phyloP scores from a whole-genome alignment of 2,888 invertebrate genomes.

The Brenthis hecate region DNA sequence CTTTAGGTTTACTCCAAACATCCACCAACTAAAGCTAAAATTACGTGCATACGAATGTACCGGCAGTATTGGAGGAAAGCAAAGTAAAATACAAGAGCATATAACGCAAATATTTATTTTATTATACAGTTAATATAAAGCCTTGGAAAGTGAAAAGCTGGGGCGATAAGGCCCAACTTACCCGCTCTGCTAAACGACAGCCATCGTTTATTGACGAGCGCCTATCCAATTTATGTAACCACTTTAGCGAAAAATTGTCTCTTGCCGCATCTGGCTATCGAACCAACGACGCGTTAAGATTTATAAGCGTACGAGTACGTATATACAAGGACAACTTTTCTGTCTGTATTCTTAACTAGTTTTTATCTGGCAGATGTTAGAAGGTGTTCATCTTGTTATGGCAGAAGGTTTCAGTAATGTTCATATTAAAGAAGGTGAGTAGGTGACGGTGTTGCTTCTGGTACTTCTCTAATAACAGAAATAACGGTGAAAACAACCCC shows the following conservation, averaged over 20 bases:
- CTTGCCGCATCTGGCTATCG: constrained; percentile 71
- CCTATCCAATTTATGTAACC: constrained; percentile 75
- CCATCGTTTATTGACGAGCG: constrained; percentile 59
- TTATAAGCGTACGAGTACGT: constrained; percentile 17
- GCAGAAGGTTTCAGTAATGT: too few species aligned
- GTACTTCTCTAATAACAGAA: too few species aligned
- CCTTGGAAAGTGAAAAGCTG: constrained; percentile 42
- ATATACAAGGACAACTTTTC: neutral
- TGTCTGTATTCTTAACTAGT: too few species aligned
- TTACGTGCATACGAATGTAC: too few species aligned
- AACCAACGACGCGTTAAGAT: constrained; percentile 32
- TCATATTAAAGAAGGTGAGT: too few species aligned
- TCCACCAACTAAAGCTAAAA: too few species aligned
- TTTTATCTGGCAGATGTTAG: too few species aligned
- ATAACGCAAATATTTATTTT: constrained; percentile 7
- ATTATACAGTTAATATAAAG: constrained; percentile 23
- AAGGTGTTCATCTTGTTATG: too few species aligned
- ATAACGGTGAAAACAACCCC: too few species aligned
- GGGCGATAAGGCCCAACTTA: constrained; percentile 20
- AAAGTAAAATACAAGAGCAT: neutral
- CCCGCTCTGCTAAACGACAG: constrained; percentile 50
- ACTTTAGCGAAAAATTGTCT: constrained; percentile 81
- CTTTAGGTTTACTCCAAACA: too few species aligned
- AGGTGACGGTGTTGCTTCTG: too few species aligned
- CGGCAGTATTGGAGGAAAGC: too few species aligned